Evolutionary conservation across 2,888 invertebrate genomes (phyloP), one percentile per base, ranked within the genome.

Genomic region (Odontocerum albicorne): DNA sequence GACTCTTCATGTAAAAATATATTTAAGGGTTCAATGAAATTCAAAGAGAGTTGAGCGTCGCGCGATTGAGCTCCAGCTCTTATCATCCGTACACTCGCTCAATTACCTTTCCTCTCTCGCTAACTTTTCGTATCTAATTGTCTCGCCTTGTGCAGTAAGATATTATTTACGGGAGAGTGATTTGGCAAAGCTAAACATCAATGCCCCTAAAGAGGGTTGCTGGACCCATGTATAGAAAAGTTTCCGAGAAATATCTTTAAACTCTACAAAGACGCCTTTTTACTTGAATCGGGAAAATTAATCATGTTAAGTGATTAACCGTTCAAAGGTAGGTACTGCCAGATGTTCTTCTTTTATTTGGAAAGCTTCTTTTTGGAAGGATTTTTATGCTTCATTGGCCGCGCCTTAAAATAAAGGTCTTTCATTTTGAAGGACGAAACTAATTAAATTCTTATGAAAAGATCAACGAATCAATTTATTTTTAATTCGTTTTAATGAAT

Each of bases 251-350:
- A 27, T 8, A 22, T 22, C 21, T n/a, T n/a, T n/a, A 22, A 42
- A 15, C 15, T 42, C 15, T 15, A 16, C 6, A 42, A 42, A 13
- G 42, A 21, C 40, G 16, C 12, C 31, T 49, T 10, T 20, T 38
- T n/a, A 8, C 21, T 17, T n/a, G 50, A 50, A 54, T 54, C 51
- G 38, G 38, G 38, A 44, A 60, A 57, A 60, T 57, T 57, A 55
- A 57, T 60, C 60, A 57, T 35, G 39, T 57, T 52, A 57, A 60
- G 57, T 57, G 57, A 57, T 51, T 55, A 49, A 39, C 38, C 49
- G 21, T 45, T 43, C 16, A 15, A 16, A 27, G 35, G 38, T 36
- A 15, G n/a, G 15, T 36, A 15, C 13, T 42, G 19, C 42, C 13
- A 17, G 6, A 27, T 21, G 12, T 38, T n/a, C 15, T 15, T 33